These are phyloP conservation scores for Pyxicephalus adspersus DNA, from an alignment of 2,113 vertebrate species.

Conservation along the genomic window DNA sequence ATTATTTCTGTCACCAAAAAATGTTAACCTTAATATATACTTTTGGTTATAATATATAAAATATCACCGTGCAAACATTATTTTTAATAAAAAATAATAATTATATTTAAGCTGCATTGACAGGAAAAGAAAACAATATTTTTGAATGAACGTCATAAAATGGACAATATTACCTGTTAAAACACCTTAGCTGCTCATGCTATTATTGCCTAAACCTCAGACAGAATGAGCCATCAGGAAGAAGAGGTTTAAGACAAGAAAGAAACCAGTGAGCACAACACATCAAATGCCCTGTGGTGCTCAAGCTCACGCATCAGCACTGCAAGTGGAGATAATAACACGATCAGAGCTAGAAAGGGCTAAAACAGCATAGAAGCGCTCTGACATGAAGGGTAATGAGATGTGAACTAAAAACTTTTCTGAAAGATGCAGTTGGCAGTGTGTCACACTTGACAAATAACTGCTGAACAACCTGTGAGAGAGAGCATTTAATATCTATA, in stretches of 20 bases:
- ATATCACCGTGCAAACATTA: no score
- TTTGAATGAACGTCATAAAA: not conserved
- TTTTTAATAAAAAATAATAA: no score
- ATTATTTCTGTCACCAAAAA: no score
- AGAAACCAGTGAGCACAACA: slow-evolving; percentile 46
- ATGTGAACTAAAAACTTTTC: slow-evolving; percentile 50
- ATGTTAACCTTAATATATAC: no score
- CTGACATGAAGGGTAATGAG: slow-evolving; percentile 51
- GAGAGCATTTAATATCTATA: slow-evolving; percentile 44
- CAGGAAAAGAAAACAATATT: not conserved
- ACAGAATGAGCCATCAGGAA: not conserved
- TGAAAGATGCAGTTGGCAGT: slow-evolving; percentile 48
- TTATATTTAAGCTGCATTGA: not conserved
- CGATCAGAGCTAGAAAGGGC: slow-evolving; percentile 46
- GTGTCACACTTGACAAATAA: slow-evolving; percentile 52
- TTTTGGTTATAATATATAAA: no score
- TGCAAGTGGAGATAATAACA: slow-evolving; percentile 49
- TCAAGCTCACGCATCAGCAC: slow-evolving; percentile 37
- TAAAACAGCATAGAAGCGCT: slow-evolving; percentile 44
- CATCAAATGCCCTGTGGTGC: slow-evolving; percentile 45
- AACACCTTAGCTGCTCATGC: not conserved
- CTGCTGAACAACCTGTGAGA: slow-evolving; percentile 43
- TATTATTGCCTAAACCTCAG: slow-evolving; percentile 8
- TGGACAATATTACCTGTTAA: slow-evolving; percentile 1
- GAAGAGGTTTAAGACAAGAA: slow-evolving; percentile 34